A percentile compares a stretch with the other conserved stretches of the same genome.
Evolutionary conservation across 2,113 vertebrate species (phyloP).

Genomic region (Cololabis saira): DNA sequence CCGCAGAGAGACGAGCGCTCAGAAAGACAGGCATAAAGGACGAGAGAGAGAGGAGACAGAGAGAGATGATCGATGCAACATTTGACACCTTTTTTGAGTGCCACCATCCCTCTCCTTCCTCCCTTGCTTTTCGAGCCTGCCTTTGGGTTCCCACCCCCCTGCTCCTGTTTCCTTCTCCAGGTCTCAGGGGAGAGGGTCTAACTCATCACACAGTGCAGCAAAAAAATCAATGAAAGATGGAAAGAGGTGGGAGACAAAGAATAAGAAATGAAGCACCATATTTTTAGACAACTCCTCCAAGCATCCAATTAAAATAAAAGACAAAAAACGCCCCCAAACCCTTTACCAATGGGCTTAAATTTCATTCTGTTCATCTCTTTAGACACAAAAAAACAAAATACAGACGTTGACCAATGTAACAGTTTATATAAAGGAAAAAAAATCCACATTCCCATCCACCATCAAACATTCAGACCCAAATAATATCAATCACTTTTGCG

Average conservation of each 20-base stretch:
- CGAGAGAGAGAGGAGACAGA: conserved; percentile 8
- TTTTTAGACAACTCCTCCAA: conserved; percentile 21
- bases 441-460: too few species aligned
- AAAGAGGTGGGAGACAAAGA: conserved; percentile 19
- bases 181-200: conserved; percentile 43
- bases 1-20: conserved; percentile 21
- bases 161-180: conserved; percentile 35
- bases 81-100: conserved; percentile 51
- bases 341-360: too few species aligned
- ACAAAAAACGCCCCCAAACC: too few species aligned
- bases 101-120: conserved; percentile 42
- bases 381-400: too few species aligned
- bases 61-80: conserved; percentile 56
- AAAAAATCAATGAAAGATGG: conserved; percentile 67
- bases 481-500: too few species aligned
- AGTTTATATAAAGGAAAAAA: too few species aligned
- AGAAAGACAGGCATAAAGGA: conserved; percentile 11
- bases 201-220: conserved; percentile 52
- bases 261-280: conserved; percentile 24
- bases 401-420: too few species aligned
- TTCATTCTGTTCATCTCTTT: too few species aligned
- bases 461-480: too few species aligned
- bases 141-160: conserved; percentile 18
- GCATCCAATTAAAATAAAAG: not conserved
- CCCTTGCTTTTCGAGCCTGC: not conserved